Base-by-base conservation (phyloP, 2,797 vertebrate genomes). In the Emydoidea blandingii region DNA sequence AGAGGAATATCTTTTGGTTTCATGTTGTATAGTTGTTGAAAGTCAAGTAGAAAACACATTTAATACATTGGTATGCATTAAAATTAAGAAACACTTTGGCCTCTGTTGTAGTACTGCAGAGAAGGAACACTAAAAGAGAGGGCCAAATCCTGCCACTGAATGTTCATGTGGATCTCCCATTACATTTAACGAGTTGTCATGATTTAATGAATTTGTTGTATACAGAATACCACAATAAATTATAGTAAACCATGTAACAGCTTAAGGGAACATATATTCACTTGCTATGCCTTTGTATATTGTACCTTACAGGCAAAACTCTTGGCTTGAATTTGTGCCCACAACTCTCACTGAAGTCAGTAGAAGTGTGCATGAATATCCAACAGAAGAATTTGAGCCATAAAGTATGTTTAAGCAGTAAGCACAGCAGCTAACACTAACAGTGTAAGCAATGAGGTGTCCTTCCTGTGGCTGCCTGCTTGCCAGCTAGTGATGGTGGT, bases 31-130 rank as follows among this genome's bases (percentile, higher is more conserved):
- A 96, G 95, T 92, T 91, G 44, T 91, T 98, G 96, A 98, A 98
- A 98, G 98, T 98, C 98, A 97, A 97, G 96, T 97, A 97, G 98
- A 98, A 98, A 98, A 92, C 95, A 96, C 91, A 86, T 97, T 95
- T 92, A 86, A 94, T 79, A 94, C 94, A 97, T 92, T 95, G 94
- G 76, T 95, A 57, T 93, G 89, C 90, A 94, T 96, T 93, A 96
- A 98, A 97, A 96, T 90, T 97, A 97, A 94, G 86, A 94, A 95
- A 88, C 12, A 92, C 87, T 94, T 96, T 93, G 54, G 97, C 62
- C 92, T 95, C 93, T 96, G 6, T 31, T 80, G 90, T 94, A 86
- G n/a, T 90, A 19, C 50, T 95, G 91, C 53, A 87, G 82, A 18
- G 34, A 81, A 86, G 29, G 84, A 93, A 87, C 90, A 89, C 37